Base-by-base conservation (phyloP, 2,797 vertebrate species). In the Urophycis tenuis region DNA sequence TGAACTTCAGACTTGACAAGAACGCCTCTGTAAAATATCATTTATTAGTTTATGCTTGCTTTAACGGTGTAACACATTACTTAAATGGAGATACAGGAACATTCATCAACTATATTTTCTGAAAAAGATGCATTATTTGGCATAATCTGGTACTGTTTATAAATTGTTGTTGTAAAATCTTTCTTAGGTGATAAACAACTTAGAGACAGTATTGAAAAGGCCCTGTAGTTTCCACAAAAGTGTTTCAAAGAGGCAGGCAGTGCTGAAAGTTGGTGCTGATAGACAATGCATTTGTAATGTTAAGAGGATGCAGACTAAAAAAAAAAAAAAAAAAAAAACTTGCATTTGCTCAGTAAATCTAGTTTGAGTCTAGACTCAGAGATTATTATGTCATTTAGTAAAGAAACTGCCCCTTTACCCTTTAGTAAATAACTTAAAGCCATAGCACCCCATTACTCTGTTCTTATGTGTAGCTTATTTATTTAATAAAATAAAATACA, bases 1-100 rank as follows among this genome's bases (percentile, higher is more conserved):
- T 78, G 45, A 60, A 25, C 53, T 60, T 60, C 9, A 60, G 22
- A 53, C 45, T 22, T 53, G 45, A 60, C 53, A 60, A n/a, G n/a
- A 8, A 60, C n/a, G 9, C 80, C 53, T 87, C 86, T 81, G 87
- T 87, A 90, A 91, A 89, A 80, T 85, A 80, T 85, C 33, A 29
- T 67, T 83, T 82, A 85, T 87, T 87, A 76, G 86, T 83, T 83
- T 75, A 74, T 81, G 73, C 34, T 79, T 76, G 73, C 78, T 80
- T 71, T 22, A 84, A 79, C 67, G 15, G 53, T 60, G 53, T 60
- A 60, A 25, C 53, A 25, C n/a, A 71, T 33, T 33, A 72, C 71
- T 34, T 72, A 35, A 35, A 72, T 22, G 15, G 71, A 34, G 71
- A 15, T 22, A 35, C 71, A 72, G 17, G 71, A 22, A 72, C 9